Base-by-base conservation (phyloP, 2,113 vertebrate genomes). In the Acrocephalus arundinaceus region DNA sequence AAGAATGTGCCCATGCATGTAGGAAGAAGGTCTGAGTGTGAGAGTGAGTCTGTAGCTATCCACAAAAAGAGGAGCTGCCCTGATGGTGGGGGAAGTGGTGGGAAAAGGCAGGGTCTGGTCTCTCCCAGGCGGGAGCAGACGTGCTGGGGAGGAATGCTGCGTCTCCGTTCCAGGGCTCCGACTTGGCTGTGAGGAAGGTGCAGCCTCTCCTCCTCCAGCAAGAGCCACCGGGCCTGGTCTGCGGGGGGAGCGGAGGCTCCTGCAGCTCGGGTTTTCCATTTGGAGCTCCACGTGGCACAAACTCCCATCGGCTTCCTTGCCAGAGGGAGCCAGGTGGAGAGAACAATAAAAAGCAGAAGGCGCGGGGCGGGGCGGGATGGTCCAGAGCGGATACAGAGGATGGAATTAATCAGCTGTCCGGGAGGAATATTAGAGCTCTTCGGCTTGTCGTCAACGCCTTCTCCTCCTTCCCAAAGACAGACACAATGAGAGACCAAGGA, bases 381-480 rank as follows among this genome's bases (percentile, higher is more conserved):
- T 93, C 92, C 89, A 89, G 88, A 94, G 96, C 85, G 92, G 96
- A 90, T 90, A 87, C 84, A 89, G 91, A 93, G 96, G 94, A 97
- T 97, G 95, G 95, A 97, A 97, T 97, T 96, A 96, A 97, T 97
- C 96, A 97, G 90, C 87, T 96, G 83, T 94, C 96, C 80, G 41
- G 87, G 94, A 96, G 95, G 94, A 97, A 97, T 94, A 97, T 84
- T 63, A 90, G 90, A 96, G 92, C 91, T 95, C 94, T 80, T 96
- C 74, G 7, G 85, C 94, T 94, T 95, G 79, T 92, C 95, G 89
- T 97, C 97, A 96, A 96, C 94, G 93, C 96, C 95, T 97, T 95
- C 94, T 95, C 95, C 94, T 95, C 95, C 96, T 96, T 96, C 93
- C 92, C 94, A 95, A 92, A 93, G 94, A 93, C 96, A 97, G 96